A percentile compares a stretch with the other conserved stretches of the same genome.
Conservation (phyloP, 2,797 vertebrate genomes). For the Halcyon badia region DNA sequence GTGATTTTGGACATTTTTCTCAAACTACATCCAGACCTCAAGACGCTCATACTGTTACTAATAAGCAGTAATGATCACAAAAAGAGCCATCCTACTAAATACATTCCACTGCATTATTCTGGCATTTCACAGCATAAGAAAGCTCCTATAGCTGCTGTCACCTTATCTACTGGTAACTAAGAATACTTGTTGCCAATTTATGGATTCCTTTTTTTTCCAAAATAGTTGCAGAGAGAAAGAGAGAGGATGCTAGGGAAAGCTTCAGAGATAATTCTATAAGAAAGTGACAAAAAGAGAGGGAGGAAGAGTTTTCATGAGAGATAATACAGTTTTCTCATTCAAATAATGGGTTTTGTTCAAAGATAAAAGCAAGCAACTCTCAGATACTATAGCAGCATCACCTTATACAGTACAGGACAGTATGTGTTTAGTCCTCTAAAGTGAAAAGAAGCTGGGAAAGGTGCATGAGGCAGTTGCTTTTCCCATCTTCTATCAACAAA, state of each 20-base stretch:
- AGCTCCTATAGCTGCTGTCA: not conserved
- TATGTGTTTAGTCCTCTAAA: slow-evolving; percentile 39
- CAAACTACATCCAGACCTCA: not conserved
- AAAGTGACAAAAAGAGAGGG: not conserved
- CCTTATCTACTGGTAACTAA: not conserved
- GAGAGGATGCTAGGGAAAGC: not conserved
- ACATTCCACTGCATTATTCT: not conserved
- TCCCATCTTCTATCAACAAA: slow-evolving; percentile 47
- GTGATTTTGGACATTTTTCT: not conserved
- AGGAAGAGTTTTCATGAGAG: not conserved
- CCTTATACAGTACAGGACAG: not conserved
- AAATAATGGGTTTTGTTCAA: slow-evolving; percentile 45
- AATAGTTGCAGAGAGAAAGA: not conserved
- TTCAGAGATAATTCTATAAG: not conserved
- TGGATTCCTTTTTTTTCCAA: not conserved
- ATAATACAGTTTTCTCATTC: slow-evolving; percentile 24
- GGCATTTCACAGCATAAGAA: not conserved
- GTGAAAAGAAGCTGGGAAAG: slow-evolving; percentile 59
- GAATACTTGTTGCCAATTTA: not conserved
- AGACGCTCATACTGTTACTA: not conserved
- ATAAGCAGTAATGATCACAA: not conserved
- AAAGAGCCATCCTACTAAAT: not conserved
- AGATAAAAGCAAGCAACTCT: slow-evolving; percentile 9
- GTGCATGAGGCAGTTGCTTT: slow-evolving; percentile 23
- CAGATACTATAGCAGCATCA: not conserved